Evolutionary conservation across 2,113 vertebrate genomes (phyloP).

Genomic region (Channa maculata): DNA sequence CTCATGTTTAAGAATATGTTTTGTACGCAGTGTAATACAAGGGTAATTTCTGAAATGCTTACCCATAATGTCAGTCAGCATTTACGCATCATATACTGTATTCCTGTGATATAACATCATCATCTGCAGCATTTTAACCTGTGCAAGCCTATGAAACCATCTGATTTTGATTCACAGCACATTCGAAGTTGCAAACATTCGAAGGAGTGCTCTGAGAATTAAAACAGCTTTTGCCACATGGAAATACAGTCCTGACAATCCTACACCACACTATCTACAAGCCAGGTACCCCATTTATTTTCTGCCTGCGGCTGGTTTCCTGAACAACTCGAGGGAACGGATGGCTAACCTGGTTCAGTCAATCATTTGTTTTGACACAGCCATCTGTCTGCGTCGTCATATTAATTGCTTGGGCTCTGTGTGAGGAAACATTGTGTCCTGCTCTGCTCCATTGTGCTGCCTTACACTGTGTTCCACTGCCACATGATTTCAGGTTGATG

Average conservation of each 20-base stretch:
- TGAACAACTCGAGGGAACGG: neutral
- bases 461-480: constrained; percentile 39
- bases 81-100: neutral
- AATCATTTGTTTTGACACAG: constrained; percentile 37
- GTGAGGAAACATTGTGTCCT: constrained; percentile 29
- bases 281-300: constrained; percentile 10
- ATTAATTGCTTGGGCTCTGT: constrained; percentile 43
- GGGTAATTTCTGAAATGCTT: neutral
- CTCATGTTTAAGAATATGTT: neutral
- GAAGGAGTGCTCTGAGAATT: neutral
- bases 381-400: constrained; percentile 49
- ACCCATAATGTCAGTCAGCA: neutral
- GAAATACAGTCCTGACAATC: constrained; percentile 7
- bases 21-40: neutral
- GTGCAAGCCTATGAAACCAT: neutral
- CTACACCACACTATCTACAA: neutral
- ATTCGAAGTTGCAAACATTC: neutral
- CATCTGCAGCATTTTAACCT: neutral
- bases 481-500: constrained; percentile 18
- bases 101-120: neutral
- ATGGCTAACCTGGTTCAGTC: constrained; percentile 51
- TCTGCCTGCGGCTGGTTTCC: neutral
- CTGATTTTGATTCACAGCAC: neutral
- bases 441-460: constrained; percentile 38
- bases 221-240: neutral